Evolutionary conservation across 2,113 vertebrate species (phyloP).

Genomic region (Lamprologus callipterus): DNA sequence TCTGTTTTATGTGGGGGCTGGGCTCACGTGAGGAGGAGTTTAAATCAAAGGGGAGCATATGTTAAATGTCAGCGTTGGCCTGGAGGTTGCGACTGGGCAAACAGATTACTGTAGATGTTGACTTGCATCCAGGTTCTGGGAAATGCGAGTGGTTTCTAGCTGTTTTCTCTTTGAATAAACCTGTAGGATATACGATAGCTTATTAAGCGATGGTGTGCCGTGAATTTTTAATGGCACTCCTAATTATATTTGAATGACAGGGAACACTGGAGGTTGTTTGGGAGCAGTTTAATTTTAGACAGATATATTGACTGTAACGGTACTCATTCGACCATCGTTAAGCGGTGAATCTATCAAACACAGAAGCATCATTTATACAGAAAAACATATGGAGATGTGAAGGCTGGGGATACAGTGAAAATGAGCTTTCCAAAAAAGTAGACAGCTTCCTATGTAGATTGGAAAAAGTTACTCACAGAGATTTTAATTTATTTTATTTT

Average conservation of each 20-base stretch:
- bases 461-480: background rate
- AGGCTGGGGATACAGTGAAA: background rate
- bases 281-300: constrained; percentile 17
- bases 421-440: background rate
- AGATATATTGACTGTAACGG: background rate
- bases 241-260: background rate
- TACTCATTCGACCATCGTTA: background rate
- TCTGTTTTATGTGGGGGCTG: constrained; percentile 16
- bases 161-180: background rate
- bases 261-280: background rate
- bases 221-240: background rate
- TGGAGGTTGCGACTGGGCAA: background rate
- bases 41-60: background rate
- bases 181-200: background rate
- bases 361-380: background rate
- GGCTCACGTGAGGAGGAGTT: constrained; percentile 26
- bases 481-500: background rate
- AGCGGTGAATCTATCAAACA: background rate
- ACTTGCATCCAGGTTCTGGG: background rate
- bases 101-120: constrained; percentile 2
- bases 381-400: background rate
- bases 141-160: background rate
- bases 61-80: constrained; percentile 16
- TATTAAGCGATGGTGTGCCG: background rate
- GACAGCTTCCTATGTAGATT: background rate